These are phyloP conservation scores for Erythrolamprus reginae DNA, from an alignment of 2,113 vertebrate species.

Conservation along the genomic window DNA sequence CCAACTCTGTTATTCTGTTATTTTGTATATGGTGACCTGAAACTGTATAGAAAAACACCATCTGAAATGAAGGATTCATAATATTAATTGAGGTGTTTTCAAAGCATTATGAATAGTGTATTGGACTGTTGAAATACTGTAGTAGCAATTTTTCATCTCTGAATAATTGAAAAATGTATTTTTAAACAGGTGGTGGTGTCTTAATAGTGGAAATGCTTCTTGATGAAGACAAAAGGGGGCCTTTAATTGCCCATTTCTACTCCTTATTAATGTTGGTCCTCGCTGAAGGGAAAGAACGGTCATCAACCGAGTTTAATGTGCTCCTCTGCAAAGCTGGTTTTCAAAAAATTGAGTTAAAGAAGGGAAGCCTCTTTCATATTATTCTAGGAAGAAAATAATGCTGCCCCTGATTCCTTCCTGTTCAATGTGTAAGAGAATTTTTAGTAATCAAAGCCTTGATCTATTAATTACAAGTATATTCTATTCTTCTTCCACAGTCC, in stretches of 20 bases:
- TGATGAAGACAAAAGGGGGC: slow-evolving; percentile 72
- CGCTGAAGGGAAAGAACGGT: slow-evolving; percentile 79
- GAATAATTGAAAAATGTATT: background rate
- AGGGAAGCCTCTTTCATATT: slow-evolving; percentile 73
- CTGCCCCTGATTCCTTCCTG: background rate
- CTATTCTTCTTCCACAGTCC: background rate
- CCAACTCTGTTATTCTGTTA: no score
- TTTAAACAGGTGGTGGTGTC: slow-evolving; percentile 69
- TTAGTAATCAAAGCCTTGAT: background rate
- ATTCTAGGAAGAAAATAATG: background rate
- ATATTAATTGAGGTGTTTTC: background rate
- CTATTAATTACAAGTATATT: background rate
- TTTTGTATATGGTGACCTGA: no score
- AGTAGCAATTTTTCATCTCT: background rate
- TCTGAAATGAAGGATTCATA: background rate
- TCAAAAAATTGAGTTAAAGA: slow-evolving; percentile 51
- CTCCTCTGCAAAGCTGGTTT: slow-evolving; percentile 77
- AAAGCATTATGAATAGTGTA: background rate
- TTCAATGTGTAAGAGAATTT: background rate
- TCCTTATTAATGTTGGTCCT: slow-evolving; percentile 85
- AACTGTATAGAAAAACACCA: no score
- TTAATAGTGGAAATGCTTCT: slow-evolving; percentile 77
- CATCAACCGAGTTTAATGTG: slow-evolving; percentile 63
- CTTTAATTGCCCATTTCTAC: slow-evolving; percentile 70
- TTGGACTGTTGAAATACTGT: no score